phyloP scores from a whole-genome alignment of 2,888 invertebrate genomes.

The Amorpha juglandis region DNA sequence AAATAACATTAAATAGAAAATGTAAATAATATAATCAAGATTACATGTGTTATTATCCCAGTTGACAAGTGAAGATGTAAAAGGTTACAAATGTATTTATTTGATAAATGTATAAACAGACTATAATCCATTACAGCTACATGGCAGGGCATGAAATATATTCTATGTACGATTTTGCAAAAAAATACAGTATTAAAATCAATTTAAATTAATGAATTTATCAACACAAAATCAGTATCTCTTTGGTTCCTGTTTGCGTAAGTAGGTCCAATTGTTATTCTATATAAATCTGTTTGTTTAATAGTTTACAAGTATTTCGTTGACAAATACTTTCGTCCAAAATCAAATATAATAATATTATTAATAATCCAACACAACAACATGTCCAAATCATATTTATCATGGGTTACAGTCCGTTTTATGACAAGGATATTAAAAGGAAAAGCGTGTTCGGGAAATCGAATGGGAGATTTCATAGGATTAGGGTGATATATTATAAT shows the following conservation, averaged over 20 bases:
- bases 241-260: no score
- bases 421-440: slow-evolving; percentile 14
- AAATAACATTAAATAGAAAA: background rate
- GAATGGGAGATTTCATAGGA: background rate
- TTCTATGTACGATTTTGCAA: no score
- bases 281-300: no score
- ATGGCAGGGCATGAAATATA: no score
- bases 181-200: no score
- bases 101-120: background rate
- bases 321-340: background rate
- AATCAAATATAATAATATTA: background rate
- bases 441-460: background rate
- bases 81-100: background rate
- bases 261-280: no score
- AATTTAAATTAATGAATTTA: no score
- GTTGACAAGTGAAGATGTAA: no score
- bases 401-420: slow-evolving; percentile 10
- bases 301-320: background rate
- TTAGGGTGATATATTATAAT: background rate
- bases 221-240: no score
- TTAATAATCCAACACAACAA: background rate
- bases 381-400: slow-evolving; percentile 7
- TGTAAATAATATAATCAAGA: background rate
- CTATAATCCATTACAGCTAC: no score
- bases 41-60: background rate